These are phyloP conservation scores for Galago senegalensis DNA, from an alignment of 2,797 vertebrate species.

Conservation along the genomic window DNA sequence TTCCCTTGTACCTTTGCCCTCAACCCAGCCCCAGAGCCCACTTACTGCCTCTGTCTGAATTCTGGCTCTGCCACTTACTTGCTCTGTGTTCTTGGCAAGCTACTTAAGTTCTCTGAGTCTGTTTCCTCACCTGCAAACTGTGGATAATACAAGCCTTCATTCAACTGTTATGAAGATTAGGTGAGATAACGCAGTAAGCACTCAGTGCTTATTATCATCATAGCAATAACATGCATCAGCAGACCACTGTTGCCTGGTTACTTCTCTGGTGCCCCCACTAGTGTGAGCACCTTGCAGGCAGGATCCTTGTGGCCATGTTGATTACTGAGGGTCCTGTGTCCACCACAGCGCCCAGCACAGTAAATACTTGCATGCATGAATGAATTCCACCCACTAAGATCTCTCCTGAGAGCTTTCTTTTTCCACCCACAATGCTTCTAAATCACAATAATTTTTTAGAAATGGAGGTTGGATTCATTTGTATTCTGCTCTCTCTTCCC, in stretches of 20 bases:
- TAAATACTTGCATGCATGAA: conserved; percentile 62
- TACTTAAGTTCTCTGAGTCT: neutral
- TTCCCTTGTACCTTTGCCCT: neutral
- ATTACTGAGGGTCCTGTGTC: neutral
- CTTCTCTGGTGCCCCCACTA: neutral
- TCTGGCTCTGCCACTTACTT: neutral
- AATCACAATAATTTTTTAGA: conserved; percentile 67
- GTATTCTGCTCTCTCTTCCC: conserved; percentile 15
- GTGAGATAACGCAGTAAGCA: neutral
- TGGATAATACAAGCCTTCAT: neutral
- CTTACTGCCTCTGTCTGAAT: neutral
- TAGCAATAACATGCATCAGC: no score
- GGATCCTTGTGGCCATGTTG: neutral
- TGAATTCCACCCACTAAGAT: conserved; percentile 59
- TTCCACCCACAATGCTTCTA: conserved; percentile 55
- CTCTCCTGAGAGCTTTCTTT: conserved; percentile 67
- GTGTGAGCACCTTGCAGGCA: neutral
- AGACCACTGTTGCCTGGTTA: neutral
- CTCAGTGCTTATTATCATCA: neutral
- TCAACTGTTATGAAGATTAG: neutral
- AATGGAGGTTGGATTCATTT: conserved; percentile 56
- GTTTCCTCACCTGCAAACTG: neutral
- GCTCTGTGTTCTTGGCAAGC: neutral
- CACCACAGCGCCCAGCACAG: neutral
- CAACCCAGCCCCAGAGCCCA: neutral